Evolutionary conservation across 2,113 vertebrate genomes (phyloP), one percentile per base, ranked within the genome.

Genomic region (Origma solitaria): DNA sequence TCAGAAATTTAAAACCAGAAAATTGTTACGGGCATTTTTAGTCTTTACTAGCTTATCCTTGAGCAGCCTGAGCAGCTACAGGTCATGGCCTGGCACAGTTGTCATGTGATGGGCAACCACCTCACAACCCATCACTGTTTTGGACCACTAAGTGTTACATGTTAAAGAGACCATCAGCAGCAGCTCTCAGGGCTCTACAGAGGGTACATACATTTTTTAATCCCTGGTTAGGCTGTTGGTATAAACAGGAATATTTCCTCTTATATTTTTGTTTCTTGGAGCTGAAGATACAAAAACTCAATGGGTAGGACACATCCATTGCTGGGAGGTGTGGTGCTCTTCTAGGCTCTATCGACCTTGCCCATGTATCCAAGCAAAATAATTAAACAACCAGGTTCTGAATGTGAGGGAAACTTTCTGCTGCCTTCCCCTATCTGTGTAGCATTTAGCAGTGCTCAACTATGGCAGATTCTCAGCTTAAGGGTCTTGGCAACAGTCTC

Each of bases 121-220:
- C 13, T 76, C 37, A 76, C 31, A 58, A 37, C 6, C 6, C 21
- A 10, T 37, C 0, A 0, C 38, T 61, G 19, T 37, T 47, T 51
- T 45, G 33, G 13, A 47, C 11, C 14, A 20, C 23, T 27, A 33
- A n/a, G 6, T 3, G 2, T 37, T 58, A 47, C 16, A 23, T 18
- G 13, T 16, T 54, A 50, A 53, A 85, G 33, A 42, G 38, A 68
- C 2, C 13, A 50, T 0, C 50, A 71, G 4, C 47, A 75, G 44
- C 25, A 78, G 13, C 47, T 44, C 71, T 58, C 56, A 86, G 27
- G 47, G 18, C 23, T 86, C 49, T 71, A 5, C 23, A 68, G 27
- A 38, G 9, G 6, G 6, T 40, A 37, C 7, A 11, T 11, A 40
- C 15, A 22, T 21, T 17, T 81, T 80, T 28, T 57, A 56, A 45